Base-by-base conservation (phyloP, 2,113 vertebrate species). In the Montifringilla adamsi region DNA sequence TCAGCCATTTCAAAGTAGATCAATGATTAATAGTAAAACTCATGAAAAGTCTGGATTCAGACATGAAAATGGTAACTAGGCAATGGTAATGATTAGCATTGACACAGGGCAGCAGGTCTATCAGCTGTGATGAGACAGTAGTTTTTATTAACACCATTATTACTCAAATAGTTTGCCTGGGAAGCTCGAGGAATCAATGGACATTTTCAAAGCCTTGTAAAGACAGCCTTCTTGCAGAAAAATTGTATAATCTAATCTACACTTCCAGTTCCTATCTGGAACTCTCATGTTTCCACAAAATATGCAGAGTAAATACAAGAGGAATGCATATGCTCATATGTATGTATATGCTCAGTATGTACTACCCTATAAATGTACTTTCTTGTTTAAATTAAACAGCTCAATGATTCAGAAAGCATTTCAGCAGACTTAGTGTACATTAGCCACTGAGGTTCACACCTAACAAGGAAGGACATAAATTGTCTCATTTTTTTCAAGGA, bases 21-120 rank as follows among this genome's bases (percentile, higher is more conserved):
- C 76, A 93, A 91, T 91, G 77, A 96, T 93, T 95, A 93, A 87
- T 70, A 89, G 43, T 53, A 93, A 93, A 91, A 37, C 21, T 63
- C 91, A 86, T 93, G 81, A 93, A 72, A 90, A 88, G 43, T 10
- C 53, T 96, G 87, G 82, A 78, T 94, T 87, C 39, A 89, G 47
- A 66, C 87, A 77, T 49, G 72, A 88, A 90, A 96, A 90, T 58
- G 59, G 20, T 62, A 60, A 37, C n/a, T 50, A 69, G n/a, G 20
- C 66, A 74, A 79, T 18, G 6, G 22, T 43, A 87, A 82, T 1
- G 4, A 87, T 73, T 69, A 93, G 7, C 28, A 92, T 26, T 46
- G 49, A 53, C 50, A 72, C 4, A 78, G 20, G 17, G 30, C 35
- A 64, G 53, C n/a, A 75, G 23, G 30, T 84, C 35, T 68, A 66